Evolutionary conservation across 2,888 invertebrate genomes (phyloP), one percentile per base, ranked within the genome.

Genomic region (Melanotus villosus): DNA sequence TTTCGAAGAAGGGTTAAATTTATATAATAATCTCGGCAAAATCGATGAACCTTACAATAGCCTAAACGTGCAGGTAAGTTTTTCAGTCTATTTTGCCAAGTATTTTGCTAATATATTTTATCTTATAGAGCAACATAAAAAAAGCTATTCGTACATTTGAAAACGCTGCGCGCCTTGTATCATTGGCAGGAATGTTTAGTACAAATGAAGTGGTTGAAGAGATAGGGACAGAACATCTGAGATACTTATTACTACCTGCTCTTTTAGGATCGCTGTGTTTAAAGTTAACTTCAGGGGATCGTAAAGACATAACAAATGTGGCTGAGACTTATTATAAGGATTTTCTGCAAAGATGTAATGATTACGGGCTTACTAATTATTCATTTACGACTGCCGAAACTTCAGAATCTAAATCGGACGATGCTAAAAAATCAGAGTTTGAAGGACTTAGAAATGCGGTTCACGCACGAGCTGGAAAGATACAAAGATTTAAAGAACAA

Each of bases 291-390:
- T 75, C 79, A 0, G 89, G 90, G 38, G 88, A 92, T 26, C 87
- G 95, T 59, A 86, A 88, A 75, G 91, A 94, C 70, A 85, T 92
- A 16, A 88, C 96, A 4, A 87, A 91, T 73, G 88, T 92, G n/a
- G 90, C 94, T 2, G 93, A 95, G 82, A 88, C 94, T 70, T 97
- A 96, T 84, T 96, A 93, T 78, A 90, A 91, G 79, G 97, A 98
- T 83, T 97, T 92, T 80, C 82, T 98, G 18, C 90, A 91, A 78
- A 89, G 97, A 73, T 92, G 94, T 77, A 92, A 92, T 80, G 90
- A 92, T 68, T 97, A 97, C 83, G 92, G 90, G 16, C 86, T 97
- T 5, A 91, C 91, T 54, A 89, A 93, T 73, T 83, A 82, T 74
- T 79, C 80, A 38, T 81, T 87, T 43, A 82, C 85, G 18, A 80